Base-by-base conservation (phyloP, 1,140 invertebrate species). In the Calliopsis andreniformis region DNA sequence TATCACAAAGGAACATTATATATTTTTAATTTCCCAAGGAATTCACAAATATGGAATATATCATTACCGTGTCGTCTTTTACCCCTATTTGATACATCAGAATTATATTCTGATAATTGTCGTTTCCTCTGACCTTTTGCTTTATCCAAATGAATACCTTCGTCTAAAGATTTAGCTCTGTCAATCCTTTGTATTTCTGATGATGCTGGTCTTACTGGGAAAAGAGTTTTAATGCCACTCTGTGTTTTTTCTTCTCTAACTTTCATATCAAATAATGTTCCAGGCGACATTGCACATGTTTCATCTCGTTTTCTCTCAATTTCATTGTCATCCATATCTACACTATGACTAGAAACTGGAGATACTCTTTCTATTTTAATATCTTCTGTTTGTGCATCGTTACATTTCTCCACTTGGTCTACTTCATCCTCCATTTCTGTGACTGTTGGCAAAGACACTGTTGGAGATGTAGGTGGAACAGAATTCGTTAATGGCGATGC, bases 151-250 rank as follows among this genome's bases (percentile, higher is more conserved):
- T 82, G 84, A 8, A 59, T 49, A 3, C 62, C 7, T 28, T 91
- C 90, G 42, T 91, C 89, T 2, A 85, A 18, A n/a, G 80, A 82
- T 43, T 89, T 90, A 1, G 82, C 76, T 42, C 84, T 85, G 53
- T 91, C 89, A 14, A 63, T 68, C 73, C 35, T 87, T 4, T 81
- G 80, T 3, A 49, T 2, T 47, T 89, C 86, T 18, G 63, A 62
- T 5, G 77, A 56, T 10, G 85, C 28, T 47, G 90, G 82, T 51
- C 92, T 87, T 7, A 93, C 90, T 10, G 93, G 93, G 23, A 93
- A 80, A 42, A 94, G 85, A 5, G 93, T 94, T 87, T 94, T 94
- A 42, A 93, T 93, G 0, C 91, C 91, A 23, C 73, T 80, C 66
- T 90, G 90, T 20, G 80, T 76, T 72, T 86, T 90, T 56, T 91